A percentile compares a stretch with the other conserved stretches of the same genome.
Evolutionary conservation across 2,797 vertebrate genomes (phyloP).

Genomic region (Mycteria americana): DNA sequence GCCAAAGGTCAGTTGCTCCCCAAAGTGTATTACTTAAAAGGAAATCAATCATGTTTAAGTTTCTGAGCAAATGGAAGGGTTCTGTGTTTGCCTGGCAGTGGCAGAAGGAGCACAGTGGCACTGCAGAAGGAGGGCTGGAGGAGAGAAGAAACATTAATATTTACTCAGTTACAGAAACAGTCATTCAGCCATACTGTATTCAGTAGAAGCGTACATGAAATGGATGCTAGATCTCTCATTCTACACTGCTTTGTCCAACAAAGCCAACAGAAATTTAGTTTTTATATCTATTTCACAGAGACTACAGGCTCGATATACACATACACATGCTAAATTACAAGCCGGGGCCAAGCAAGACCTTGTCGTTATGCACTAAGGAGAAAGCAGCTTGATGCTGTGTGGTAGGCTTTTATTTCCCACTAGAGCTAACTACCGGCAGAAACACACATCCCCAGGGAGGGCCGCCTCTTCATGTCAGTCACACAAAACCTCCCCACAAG

Average conservation of each 20-base stretch:
- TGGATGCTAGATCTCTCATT: not conserved
- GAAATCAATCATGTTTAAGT: not conserved
- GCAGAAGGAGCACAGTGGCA: not conserved
- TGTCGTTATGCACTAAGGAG: not conserved
- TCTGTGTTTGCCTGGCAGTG: not conserved
- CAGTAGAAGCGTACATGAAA: not conserved
- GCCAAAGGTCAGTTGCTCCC: conserved; percentile 24
- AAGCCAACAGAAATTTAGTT: not conserved
- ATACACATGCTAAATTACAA: not conserved
- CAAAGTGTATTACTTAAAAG: not conserved
- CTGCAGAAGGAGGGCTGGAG: not conserved
- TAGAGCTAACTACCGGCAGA: not conserved
- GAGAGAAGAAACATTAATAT: not conserved
- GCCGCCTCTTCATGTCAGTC: not conserved
- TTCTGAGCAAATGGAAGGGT: not conserved
- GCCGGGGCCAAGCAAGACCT: not conserved
- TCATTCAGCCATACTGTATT: not conserved
- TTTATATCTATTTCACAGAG: not conserved
- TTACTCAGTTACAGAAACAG: not conserved
- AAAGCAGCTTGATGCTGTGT: not conserved
- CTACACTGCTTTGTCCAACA: not conserved
- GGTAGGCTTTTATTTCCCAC: not conserved
- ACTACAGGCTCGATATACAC: not conserved
- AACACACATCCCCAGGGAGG: not conserved
- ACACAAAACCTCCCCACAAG: not conserved